Percentiles rank a stretch among this genome's conserved stretches.
These are phyloP conservation scores for Noctuana brunneofusca DNA, from an alignment of 2,888 invertebrate genomes.

Conservation along the genomic window DNA sequence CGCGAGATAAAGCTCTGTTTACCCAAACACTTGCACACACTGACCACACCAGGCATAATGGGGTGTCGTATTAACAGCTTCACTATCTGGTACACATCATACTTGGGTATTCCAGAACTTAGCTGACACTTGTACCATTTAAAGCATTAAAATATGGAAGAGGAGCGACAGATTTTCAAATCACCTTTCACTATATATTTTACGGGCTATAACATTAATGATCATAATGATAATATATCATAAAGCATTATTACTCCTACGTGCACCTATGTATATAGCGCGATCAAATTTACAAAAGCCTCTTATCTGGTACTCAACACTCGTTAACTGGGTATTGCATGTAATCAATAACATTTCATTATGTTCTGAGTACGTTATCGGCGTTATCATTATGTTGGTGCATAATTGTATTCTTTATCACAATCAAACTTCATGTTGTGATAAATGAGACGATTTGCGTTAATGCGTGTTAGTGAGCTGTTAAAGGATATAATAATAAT, in stretches of 20 bases:
- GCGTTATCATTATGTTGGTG: slow-evolving; percentile 3
- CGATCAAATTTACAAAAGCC: slow-evolving; percentile 5
- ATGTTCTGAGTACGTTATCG: slow-evolving; percentile 5
- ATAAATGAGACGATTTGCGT: slow-evolving; percentile 9
- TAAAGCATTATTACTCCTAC: not conserved
- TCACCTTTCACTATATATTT: too few relatives aligned
- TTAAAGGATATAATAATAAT: not conserved
- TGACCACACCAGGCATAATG: too few relatives aligned
- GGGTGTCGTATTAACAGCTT: too few relatives aligned
- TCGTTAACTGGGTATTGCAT: slow-evolving; percentile 16
- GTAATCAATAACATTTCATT: slow-evolving; percentile 33
- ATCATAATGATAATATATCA: too few relatives aligned
- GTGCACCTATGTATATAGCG: not conserved
- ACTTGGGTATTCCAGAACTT: too few relatives aligned
- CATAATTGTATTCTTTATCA: slow-evolving; percentile 30
- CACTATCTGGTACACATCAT: too few relatives aligned
- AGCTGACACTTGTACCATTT: too few relatives aligned
- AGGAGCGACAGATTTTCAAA: too few relatives aligned
- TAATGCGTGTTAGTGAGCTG: not conserved
- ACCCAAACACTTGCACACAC: too few relatives aligned
- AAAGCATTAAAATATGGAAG: too few relatives aligned
- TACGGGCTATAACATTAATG: too few relatives aligned
- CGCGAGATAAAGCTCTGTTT: too few relatives aligned
- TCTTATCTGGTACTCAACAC: not conserved
- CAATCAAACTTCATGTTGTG: slow-evolving; percentile 28